Conservation (phyloP, 2,113 vertebrate species). For the Amphiprion percula region DNA sequence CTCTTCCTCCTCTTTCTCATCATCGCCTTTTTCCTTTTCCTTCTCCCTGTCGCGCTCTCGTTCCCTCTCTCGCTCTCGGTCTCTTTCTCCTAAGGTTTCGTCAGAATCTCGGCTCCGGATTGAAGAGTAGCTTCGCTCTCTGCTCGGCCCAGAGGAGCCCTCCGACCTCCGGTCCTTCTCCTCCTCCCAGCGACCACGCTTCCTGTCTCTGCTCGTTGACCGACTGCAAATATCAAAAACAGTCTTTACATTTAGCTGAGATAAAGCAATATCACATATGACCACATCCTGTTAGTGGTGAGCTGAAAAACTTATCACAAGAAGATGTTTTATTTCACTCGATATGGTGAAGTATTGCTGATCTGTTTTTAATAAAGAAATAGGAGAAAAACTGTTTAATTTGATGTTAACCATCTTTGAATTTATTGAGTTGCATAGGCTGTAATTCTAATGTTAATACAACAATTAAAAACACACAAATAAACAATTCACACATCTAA, state of each 20-base stretch:
- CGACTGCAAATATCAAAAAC: conserved; percentile 59
- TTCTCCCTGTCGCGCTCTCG: conserved; percentile 80
- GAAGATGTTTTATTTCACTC: no score
- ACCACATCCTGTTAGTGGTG: no score
- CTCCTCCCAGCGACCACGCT: conserved; percentile 92
- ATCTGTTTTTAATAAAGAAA: no score
- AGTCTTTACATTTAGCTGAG: not conserved
- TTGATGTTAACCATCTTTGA: no score
- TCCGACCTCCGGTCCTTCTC: conserved; percentile 86
- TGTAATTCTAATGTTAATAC: no score
- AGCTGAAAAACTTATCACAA: no score
- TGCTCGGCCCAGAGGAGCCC: conserved; percentile 59
- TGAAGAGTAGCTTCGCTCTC: conserved; percentile 71
- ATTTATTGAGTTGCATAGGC: no score
- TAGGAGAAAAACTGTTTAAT: no score
- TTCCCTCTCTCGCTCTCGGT: conserved; percentile 82
- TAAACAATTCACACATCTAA: no score
- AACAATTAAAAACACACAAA: no score
- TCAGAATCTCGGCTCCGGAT: conserved; percentile 62
- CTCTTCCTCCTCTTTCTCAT: conserved; percentile 90
- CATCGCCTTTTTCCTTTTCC: conserved; percentile 86
- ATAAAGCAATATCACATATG: not conserved
- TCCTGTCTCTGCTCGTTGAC: conserved; percentile 92
- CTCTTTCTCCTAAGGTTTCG: conserved; percentile 58
- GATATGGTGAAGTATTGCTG: no score